Percentiles rank a stretch among this genome's conserved stretches.
Evolutionary conservation across 2,888 invertebrate species (phyloP).

Genomic region (Mellilla xanthometata): DNA sequence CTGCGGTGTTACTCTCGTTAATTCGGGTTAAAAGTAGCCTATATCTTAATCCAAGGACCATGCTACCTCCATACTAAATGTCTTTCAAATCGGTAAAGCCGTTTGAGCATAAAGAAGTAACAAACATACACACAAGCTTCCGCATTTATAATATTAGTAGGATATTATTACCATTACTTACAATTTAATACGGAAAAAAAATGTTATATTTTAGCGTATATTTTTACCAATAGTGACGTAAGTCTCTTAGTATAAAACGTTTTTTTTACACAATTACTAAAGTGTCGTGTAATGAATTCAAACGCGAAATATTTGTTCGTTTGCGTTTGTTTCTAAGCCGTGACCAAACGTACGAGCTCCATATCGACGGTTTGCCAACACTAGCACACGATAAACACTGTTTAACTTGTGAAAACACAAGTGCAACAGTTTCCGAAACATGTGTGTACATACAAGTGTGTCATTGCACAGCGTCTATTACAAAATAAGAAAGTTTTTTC

Average conservation of each 20-base stretch:
- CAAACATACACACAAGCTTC: too few relatives aligned
- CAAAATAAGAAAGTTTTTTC: not conserved
- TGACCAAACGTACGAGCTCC: constrained; percentile 12
- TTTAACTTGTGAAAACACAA: constrained; percentile 13
- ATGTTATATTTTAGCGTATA: too few relatives aligned
- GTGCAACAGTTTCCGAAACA: constrained; percentile 11
- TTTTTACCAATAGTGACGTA: too few relatives aligned
- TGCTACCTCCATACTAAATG: too few relatives aligned
- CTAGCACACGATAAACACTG: constrained; percentile 7
- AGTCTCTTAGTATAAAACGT: not conserved
- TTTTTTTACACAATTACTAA: not conserved
- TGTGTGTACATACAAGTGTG: not conserved
- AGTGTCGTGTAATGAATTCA: constrained; percentile 4
- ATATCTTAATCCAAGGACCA: too few relatives aligned
- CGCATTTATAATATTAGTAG: too few relatives aligned
- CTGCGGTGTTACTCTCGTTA: too few relatives aligned
- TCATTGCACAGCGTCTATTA: not conserved
- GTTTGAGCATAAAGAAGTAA: too few relatives aligned
- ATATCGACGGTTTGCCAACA: constrained; percentile 13
- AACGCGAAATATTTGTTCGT: constrained; percentile 15
- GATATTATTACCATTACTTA: too few relatives aligned
- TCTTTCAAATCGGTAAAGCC: too few relatives aligned
- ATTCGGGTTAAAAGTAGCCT: too few relatives aligned
- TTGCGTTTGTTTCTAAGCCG: constrained; percentile 10
- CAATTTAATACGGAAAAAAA: too few relatives aligned